Evolutionary conservation across 35 echinoderm and acorn worm species (phyloP).

Genomic region (Eucidaris tribuloides): DNA sequence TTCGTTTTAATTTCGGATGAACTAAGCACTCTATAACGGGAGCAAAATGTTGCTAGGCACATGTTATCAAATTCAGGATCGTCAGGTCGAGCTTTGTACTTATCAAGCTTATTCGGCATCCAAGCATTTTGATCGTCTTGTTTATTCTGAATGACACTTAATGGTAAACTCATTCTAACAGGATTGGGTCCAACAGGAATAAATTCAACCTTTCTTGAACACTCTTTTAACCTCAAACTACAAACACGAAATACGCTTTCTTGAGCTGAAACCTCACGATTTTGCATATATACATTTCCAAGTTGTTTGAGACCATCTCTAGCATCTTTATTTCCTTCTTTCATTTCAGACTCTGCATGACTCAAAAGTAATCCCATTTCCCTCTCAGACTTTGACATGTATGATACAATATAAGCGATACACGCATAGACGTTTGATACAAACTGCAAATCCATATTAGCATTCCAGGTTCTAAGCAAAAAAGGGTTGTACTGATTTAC

Average conservation of each 20-base stretch:
- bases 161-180: conserved; percentile 30
- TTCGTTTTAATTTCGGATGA: neutral
- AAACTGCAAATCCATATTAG: too few species aligned
- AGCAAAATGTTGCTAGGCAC: conserved; percentile 55
- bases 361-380: too few species aligned
- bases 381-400: conserved; percentile 44
- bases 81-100: conserved; percentile 42
- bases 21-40: conserved; percentile 15
- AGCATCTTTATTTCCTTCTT: conserved; percentile 43
- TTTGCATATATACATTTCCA: too few species aligned
- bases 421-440: conserved; percentile 16
- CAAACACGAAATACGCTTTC: too few species aligned
- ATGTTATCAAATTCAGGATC: conserved; percentile 24
- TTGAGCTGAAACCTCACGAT: too few species aligned
- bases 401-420: too few species aligned
- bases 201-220: too few species aligned
- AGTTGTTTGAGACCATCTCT: conserved; percentile 18
- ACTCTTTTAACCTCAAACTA: too few species aligned
- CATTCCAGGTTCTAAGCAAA: too few species aligned
- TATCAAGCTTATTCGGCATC: conserved; percentile 47
- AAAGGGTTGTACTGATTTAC: too few species aligned
- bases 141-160: neutral
- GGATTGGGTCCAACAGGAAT: too few species aligned
- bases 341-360: too few species aligned
- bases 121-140: conserved; percentile 38